phyloP scores from a whole-genome alignment of 2,113 vertebrate genomes.

The Seriola rivoliana region DNA sequence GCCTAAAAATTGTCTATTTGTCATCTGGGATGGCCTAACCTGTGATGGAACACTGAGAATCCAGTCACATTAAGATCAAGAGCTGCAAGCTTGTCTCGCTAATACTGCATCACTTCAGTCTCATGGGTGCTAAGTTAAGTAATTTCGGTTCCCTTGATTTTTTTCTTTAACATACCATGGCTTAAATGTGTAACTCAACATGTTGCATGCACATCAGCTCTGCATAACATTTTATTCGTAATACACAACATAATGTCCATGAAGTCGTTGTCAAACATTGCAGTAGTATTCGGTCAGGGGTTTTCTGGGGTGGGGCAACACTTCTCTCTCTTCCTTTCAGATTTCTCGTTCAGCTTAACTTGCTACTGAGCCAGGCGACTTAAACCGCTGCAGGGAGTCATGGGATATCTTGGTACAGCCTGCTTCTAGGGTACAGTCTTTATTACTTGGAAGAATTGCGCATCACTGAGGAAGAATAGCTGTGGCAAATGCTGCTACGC shows the following conservation, averaged over 20 bases:
- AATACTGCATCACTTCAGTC: constrained; percentile 84
- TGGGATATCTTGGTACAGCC: constrained; percentile 69
- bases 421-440: constrained; percentile 57
- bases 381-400: constrained; percentile 61
- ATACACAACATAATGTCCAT: constrained; percentile 62
- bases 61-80: constrained; percentile 84
- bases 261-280: constrained; percentile 65
- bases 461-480: constrained; percentile 52
- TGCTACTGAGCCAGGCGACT: constrained; percentile 63
- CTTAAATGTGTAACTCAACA: constrained; percentile 77
- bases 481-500: constrained; percentile 46
- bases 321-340: constrained; percentile 82
- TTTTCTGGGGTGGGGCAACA: constrained; percentile 68
- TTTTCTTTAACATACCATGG: constrained; percentile 73
- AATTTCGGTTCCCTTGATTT: constrained; percentile 79
- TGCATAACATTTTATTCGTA: constrained; percentile 76
- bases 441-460: constrained; percentile 45
- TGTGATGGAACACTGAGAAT: constrained; percentile 84
- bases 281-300: constrained; percentile 58
- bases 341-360: constrained; percentile 73
- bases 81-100: constrained; percentile 84
- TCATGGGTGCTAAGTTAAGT: constrained; percentile 87
- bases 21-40: constrained; percentile 84
- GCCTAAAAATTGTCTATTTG: constrained; percentile 71
- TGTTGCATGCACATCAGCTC: constrained; percentile 83